Evolutionary conservation across 2,888 invertebrate genomes (phyloP).

Genomic region (Diaprepes abbreviatus): DNA sequence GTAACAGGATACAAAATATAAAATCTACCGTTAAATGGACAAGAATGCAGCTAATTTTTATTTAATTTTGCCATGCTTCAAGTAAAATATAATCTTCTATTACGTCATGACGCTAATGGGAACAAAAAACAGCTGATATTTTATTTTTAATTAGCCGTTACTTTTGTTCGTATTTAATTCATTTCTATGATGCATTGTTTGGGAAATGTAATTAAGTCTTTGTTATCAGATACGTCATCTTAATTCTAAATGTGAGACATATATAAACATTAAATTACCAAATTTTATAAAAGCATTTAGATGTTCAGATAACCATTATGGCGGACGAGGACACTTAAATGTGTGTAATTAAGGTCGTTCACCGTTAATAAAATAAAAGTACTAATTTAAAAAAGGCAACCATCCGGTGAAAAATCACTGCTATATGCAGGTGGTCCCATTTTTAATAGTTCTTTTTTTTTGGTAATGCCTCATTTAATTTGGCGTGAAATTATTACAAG

Average conservation of each 20-base stretch:
- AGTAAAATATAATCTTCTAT: neutral
- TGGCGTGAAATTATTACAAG: neutral
- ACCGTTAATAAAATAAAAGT: conserved; percentile 34
- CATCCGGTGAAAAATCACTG: conserved; percentile 29
- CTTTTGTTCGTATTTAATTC: conserved; percentile 5
- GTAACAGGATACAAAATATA: too few relatives aligned
- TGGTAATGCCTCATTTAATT: conserved; percentile 4
- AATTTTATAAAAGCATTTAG: conserved; percentile 49
- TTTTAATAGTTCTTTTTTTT: neutral
- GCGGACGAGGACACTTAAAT: conserved; percentile 42
- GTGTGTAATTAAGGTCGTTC: conserved; percentile 41
- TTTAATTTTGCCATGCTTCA: too few relatives aligned
- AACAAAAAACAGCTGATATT: conserved; percentile 31
- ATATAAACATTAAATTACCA: conserved; percentile 45
- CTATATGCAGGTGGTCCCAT: conserved; percentile 11
- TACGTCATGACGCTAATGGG: conserved; percentile 20
- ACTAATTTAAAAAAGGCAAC: conserved; percentile 29
- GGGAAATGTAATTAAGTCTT: conserved; percentile 16
- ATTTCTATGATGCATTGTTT: conserved; percentile 42
- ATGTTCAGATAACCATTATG: conserved; percentile 39
- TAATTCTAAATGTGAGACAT: conserved; percentile 35
- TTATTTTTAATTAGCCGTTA: conserved; percentile 36
- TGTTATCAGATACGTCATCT: conserved; percentile 40
- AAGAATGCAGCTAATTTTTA: too few relatives aligned
- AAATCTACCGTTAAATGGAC: too few relatives aligned